These are phyloP conservation scores for Caenorhabditis briggsae DNA, from an alignment of 1,140 invertebrate genomes.

Conservation along the genomic window DNA sequence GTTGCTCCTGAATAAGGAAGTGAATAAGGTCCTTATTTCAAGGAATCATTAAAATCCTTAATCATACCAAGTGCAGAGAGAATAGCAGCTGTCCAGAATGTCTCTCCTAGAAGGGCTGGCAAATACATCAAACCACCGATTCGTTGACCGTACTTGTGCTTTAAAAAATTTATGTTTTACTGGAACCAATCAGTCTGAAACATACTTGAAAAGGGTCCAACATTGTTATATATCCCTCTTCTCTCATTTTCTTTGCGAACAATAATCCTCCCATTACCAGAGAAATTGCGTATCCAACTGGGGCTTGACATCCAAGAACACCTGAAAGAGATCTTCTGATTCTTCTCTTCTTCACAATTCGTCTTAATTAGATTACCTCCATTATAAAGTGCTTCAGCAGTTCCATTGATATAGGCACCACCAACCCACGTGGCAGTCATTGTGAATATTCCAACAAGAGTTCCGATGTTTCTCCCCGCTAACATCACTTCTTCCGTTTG, in stretches of 20 bases:
- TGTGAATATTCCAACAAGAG: constrained; percentile 93
- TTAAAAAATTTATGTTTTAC: constrained; percentile 50
- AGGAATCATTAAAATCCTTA: not conserved
- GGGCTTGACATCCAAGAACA: constrained; percentile 83
- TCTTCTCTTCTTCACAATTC: not conserved
- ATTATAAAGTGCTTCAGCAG: constrained; percentile 94
- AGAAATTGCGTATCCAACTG: constrained; percentile 94
- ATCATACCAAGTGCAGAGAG: constrained; percentile 88
- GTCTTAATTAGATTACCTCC: constrained; percentile 84
- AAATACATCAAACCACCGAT: constrained; percentile 97
- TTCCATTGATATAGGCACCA: constrained; percentile 98
- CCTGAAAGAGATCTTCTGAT: not conserved
- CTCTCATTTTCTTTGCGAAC: constrained; percentile 96
- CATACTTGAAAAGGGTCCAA: constrained; percentile 90
- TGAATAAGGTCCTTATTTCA: not conserved
- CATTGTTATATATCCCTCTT: constrained; percentile 98
- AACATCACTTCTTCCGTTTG: constrained; percentile 94
- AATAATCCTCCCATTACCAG: constrained; percentile 91
- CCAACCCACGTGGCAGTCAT: constrained; percentile 99
- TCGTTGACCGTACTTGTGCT: constrained; percentile 91
- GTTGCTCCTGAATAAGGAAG: constrained; percentile 84
- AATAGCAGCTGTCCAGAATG: constrained; percentile 97
- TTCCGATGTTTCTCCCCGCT: constrained; percentile 92
- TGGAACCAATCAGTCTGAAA: not conserved
- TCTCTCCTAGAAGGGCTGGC: constrained; percentile 94